Evolutionary conservation across 2,113 vertebrate genomes (phyloP), one percentile per base, ranked within the genome.

Genomic region (Nestor notabilis): DNA sequence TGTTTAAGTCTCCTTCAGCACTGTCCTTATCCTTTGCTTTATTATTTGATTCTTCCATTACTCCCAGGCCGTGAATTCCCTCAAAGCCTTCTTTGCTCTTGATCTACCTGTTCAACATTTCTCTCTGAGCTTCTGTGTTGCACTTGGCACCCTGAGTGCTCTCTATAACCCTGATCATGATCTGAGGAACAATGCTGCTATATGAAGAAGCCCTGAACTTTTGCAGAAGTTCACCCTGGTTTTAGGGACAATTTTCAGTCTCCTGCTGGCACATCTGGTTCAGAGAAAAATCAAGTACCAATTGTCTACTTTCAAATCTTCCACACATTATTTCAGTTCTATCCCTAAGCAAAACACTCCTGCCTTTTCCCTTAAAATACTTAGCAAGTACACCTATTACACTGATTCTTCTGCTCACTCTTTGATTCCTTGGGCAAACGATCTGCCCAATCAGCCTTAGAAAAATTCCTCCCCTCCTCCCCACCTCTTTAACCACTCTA

Each of bases 161-260:
- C 4, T 0, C 8, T 84, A 3, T 53, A 78, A 60, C 2, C 16
- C n/a, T 1, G 0, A 3, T 7, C 5, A 11, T 24, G 41, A 23
- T 75, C 41, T 75, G 74, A 82, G 81, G n/a, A 83, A 29, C 17
- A 31, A 5, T 9, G 29, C 44, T 49, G 58, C 39, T 25, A 35
- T 8, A 17, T 17, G 24, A 71, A 86, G 77, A 77, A 66, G 28
- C 46, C 63, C 28, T 78, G 55, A 75, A 70, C 17, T 6, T 78
- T 70, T 39, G 28, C 2, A 46, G 33, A 81, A 9, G 14, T 49
- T 71, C 23, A 71, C 9, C 4, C 9, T 65, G 52, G 52, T 56
- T 80, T 93, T 65, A 50, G 68, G 28, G 75, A 50, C 75, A 61
- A 69, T 65, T 77, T 86, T 61, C 8, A 53, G 21, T 58, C 35